Base-by-base conservation (phyloP, 2,113 vertebrate genomes). In the Bubo blakistoni region DNA sequence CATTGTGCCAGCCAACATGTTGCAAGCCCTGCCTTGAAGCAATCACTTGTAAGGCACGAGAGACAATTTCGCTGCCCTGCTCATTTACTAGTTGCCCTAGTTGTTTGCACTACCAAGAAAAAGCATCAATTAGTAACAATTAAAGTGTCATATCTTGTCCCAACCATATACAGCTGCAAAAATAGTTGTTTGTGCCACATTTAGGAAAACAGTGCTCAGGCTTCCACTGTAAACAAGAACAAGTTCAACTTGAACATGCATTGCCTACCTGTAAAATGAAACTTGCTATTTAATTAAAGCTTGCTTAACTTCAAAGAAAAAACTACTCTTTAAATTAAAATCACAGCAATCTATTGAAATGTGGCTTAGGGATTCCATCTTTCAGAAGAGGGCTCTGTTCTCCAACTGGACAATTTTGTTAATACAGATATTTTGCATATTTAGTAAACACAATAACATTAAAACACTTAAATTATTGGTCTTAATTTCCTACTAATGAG, bases 101-200 rank as follows among this genome's bases (percentile, higher is more conserved):
- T 96, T 96, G 93, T 74, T 88, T 78, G 83, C 73, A 91, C 47
- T 67, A 95, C 58, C 70, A 93, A 91, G 89, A 97, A 96, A 96
- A 96, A 91, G 96, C 81, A 95, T 82, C 93, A 96, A 95, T 96
- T 97, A 97, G 87, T 94, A 94, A 92, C 93, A 96, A 96, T 94
- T 96, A 91, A 94, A 95, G 63, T 79, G 81, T 80, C 90, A 66
- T 85, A 57, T 95, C 91, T 94, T 65, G 25, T 79, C 84, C 52
- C 55, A 93, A 9, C 95, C 14, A 16, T 88, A 80, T 32, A 51
- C 3, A 22, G 79, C 74, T 80, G 59, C 63, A 95, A 92, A 93
- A 95, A 66, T 46, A 94, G 76, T 94, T 96, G 81, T 76, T 96
- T 94, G 79, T 91, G 78, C 54, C 19, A 2, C 74, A 57, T 96